Percentiles rank a stretch among this genome's conserved stretches.
phyloP scores from a whole-genome alignment of 2,888 invertebrate species.

The Timema podura region DNA sequence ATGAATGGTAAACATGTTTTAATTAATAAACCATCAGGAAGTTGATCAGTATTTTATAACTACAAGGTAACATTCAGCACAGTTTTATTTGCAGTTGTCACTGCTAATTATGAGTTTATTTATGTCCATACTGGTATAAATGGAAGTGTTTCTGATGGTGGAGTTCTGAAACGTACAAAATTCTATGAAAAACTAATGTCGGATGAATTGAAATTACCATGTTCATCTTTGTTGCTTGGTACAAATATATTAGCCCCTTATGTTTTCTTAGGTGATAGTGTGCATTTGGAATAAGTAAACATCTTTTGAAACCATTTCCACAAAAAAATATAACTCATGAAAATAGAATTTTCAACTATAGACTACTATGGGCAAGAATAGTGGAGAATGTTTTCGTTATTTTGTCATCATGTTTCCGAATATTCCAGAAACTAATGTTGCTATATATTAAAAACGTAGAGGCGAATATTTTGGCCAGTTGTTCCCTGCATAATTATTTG shows the following conservation, averaged over 20 bases:
- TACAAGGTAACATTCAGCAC: constrained; percentile 6
- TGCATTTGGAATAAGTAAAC: constrained; percentile 29
- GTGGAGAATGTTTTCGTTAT: constrained; percentile 33
- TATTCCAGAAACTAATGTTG: constrained; percentile 29
- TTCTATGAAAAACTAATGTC: constrained; percentile 25
- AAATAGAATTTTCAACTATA: constrained; percentile 29
- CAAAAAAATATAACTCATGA: constrained; percentile 26
- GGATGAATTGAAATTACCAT: constrained; percentile 27
- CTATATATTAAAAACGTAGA: constrained; percentile 29
- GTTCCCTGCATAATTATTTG: constrained; percentile 26
- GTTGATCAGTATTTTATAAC: constrained; percentile 5
- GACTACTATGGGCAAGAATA: constrained; percentile 28
- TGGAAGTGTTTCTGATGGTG: constrained; percentile 8
- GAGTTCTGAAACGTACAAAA: constrained; percentile 21
- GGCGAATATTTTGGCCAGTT: constrained; percentile 27
- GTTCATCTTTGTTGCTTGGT: not conserved
- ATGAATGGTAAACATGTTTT: constrained; percentile 1
- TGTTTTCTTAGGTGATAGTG: constrained; percentile 30
- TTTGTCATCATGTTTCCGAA: constrained; percentile 27
- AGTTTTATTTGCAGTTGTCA: constrained; percentile 2
- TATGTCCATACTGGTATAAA: constrained; percentile 1
- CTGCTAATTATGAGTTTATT: not conserved
- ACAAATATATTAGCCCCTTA: constrained; percentile 26
- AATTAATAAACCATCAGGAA: constrained; percentile 5
- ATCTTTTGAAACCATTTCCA: constrained; percentile 29